Conservation (phyloP, 2,113 vertebrate species). For the Takifugu flavidus region DNA sequence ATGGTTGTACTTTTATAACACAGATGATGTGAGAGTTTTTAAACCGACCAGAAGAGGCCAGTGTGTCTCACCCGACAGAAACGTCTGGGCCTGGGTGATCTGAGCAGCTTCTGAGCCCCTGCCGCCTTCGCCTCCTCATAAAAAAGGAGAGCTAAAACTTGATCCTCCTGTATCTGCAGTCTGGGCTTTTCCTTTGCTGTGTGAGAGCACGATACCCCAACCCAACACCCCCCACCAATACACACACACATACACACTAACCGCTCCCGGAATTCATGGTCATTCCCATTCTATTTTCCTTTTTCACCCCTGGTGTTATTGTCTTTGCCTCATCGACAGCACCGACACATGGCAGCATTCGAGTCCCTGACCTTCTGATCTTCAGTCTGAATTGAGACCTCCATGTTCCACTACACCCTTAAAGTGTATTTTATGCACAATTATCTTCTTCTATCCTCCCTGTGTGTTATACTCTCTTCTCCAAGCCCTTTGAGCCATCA, state of each 20-base stretch:
- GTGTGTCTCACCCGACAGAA: constrained; percentile 31
- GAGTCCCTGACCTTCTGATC: neutral
- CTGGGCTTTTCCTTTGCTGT: constrained; percentile 31
- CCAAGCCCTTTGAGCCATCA: constrained; percentile 73
- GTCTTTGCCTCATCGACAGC: neutral
- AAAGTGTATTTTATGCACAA: too few species aligned
- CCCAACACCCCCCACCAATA: neutral
- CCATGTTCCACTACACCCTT: neutral
- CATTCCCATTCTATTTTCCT: constrained; percentile 21
- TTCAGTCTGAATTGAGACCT: neutral
- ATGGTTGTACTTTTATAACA: too few species aligned
- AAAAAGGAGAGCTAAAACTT: constrained; percentile 56
- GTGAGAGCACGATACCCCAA: constrained; percentile 37
- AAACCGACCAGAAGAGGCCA: constrained; percentile 54
- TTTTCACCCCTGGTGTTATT: constrained; percentile 1
- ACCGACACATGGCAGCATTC: too few species aligned
- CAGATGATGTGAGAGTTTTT: neutral
- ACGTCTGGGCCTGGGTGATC: constrained; percentile 13
- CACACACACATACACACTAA: neutral
- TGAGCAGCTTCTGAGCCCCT: constrained; percentile 11
- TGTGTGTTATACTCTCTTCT: constrained; percentile 1
- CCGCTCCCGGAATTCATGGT: constrained; percentile 25
- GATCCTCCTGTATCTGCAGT: constrained; percentile 48
- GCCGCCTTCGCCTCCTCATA: constrained; percentile 32
- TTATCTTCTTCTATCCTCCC: constrained; percentile 8